These are phyloP conservation scores for Phania funesta DNA, from an alignment of 2,888 invertebrate genomes.

Conservation along the genomic window DNA sequence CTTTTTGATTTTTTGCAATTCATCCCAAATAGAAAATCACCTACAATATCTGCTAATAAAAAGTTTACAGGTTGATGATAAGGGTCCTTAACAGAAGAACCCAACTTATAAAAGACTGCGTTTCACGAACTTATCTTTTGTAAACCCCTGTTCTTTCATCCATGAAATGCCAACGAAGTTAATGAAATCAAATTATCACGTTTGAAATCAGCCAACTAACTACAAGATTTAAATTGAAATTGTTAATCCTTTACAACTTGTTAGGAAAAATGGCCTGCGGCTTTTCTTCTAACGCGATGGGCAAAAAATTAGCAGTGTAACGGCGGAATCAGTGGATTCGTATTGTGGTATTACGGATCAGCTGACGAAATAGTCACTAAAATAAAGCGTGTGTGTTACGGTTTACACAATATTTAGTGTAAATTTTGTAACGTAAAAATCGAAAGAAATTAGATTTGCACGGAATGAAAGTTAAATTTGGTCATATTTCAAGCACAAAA, in stretches of 20 bases:
- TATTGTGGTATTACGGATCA: too few relatives aligned
- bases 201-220: constrained; percentile 9
- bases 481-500: too few relatives aligned
- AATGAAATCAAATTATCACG: constrained; percentile 44
- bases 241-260: constrained; percentile 37
- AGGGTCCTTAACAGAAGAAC: background rate
- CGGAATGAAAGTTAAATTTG: too few relatives aligned
- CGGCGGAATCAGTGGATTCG: too few relatives aligned
- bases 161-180: constrained; percentile 44
- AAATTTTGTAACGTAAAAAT: too few relatives aligned
- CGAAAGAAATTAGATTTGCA: too few relatives aligned
- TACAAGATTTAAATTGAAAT: constrained; percentile 37
- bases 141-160: background rate
- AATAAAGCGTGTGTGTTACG: too few relatives aligned
- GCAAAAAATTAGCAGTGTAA: too few relatives aligned
- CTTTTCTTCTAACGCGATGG: too few relatives aligned
- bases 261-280: too few relatives aligned
- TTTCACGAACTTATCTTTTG: constrained; percentile 45
- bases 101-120: background rate
- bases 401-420: too few relatives aligned
- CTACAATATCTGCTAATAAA: constrained; percentile 35
- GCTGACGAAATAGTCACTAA: too few relatives aligned
- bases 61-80: background rate
- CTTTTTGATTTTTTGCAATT: constrained; percentile 20
- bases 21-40: constrained; percentile 28